Evolutionary conservation across 1,140 invertebrate genomes (phyloP), one percentile per base, ranked within the genome.

Genomic region (Penaeus vannamei): DNA sequence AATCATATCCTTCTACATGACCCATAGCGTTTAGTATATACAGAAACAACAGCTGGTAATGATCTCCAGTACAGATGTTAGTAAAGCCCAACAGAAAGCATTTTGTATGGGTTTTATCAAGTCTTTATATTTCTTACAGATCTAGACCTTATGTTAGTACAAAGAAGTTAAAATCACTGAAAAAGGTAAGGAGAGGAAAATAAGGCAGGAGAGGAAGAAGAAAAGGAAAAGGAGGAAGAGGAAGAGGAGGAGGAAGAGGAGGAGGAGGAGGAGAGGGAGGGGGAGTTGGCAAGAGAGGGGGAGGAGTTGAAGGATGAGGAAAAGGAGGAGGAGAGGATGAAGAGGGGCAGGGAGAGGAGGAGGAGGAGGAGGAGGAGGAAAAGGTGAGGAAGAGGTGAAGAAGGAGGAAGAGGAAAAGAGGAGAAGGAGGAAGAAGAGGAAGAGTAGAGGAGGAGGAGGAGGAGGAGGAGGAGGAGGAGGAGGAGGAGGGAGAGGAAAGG

Each of bases 21-120:
- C 53, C 53, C 2, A 14, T 17, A 53, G 53, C 14, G 53, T 53
- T 53, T 53, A 53, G 53, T 53, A 53, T 53, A 53, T 53, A 53
- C 17, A 53, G 53, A 14, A 53, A 53, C 17, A 53, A 53, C 17
- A 17, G 53, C 53, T 53, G 53, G 53, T 53, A 53, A 59, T 59
- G 79, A 81, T 81, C 36, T 81, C 60, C 79, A 81, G 79, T 81
- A 81, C 79, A 81, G 79, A 81, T 81, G 79, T 81, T 81, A 81
- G 46, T 80, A 80, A 53, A 80, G 77, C 77, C 42, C 53, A 53
- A 80, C 32, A 80, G 36, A 46, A 46, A 0, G 36, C 32, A 80
- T 53, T 53, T 53, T 53, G 12, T 17, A 0, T 17, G 17, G 53
- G 53, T 53, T 14, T 53, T 53, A 53, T 53, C 14, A 0, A 53